Evolutionary conservation across 2,113 vertebrate genomes (phyloP).

Genomic region (Peromyscus californicus): DNA sequence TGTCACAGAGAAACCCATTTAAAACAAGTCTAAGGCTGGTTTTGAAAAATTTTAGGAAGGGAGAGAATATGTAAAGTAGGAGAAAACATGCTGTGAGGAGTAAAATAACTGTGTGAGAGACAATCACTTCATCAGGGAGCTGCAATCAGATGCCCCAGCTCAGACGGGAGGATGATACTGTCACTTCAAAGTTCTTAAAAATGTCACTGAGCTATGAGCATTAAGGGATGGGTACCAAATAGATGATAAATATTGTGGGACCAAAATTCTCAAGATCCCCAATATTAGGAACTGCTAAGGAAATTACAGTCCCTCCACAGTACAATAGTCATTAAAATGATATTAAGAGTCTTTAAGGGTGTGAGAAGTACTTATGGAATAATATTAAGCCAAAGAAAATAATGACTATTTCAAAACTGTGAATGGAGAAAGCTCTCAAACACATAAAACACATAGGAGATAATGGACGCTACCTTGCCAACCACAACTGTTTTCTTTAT

Average conservation of each 20-base stretch:
- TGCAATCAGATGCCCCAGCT: slow-evolving; percentile 48
- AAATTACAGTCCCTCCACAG: not conserved
- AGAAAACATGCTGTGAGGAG: slow-evolving; percentile 60
- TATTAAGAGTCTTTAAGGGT: slow-evolving; percentile 6
- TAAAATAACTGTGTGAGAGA: slow-evolving; percentile 40
- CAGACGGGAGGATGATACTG: not conserved
- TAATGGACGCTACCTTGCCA: no score
- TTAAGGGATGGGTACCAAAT: not conserved
- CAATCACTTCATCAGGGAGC: not conserved
- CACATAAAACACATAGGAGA: not conserved
- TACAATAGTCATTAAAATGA: not conserved
- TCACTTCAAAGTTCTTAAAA: slow-evolving; percentile 7
- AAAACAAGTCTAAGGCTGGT: slow-evolving; percentile 64
- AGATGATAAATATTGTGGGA: not conserved
- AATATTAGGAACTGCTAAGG: not conserved
- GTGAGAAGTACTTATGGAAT: slow-evolving; percentile 12
- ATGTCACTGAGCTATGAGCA: not conserved
- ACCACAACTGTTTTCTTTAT: not conserved
- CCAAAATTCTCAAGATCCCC: not conserved
- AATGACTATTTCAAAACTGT: not conserved
- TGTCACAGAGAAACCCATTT: slow-evolving; percentile 61
- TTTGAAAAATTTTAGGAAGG: slow-evolving; percentile 71
- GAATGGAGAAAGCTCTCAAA: not conserved
- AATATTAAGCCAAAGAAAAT: not conserved
- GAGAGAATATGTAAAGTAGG: slow-evolving; percentile 69